Evolutionary conservation across 2,888 invertebrate species (phyloP).

Genomic region (Cabera pusaria): DNA sequence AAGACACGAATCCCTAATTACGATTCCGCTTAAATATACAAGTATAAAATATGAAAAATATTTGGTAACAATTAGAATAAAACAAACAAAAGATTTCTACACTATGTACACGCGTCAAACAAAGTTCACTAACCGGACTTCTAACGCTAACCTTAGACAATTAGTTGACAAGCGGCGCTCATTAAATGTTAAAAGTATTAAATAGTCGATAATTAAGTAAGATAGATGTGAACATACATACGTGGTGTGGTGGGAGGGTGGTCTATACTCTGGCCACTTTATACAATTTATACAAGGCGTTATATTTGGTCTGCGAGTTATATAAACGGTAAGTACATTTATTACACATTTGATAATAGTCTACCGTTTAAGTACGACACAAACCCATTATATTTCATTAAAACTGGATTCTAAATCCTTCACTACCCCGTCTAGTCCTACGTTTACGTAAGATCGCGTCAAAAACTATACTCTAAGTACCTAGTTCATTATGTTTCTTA

Average conservation of each 20-base stretch:
- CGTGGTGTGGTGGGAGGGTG: constrained; percentile 29
- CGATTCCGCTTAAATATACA: constrained; percentile 27
- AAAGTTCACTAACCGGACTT: constrained; percentile 65
- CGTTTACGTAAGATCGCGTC: constrained; percentile 43
- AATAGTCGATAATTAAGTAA: constrained; percentile 26
- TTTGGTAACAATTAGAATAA: constrained; percentile 80
- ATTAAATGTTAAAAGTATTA: constrained; percentile 28
- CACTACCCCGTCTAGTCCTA: not conserved
- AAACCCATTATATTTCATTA: constrained; percentile 2
- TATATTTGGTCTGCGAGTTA: constrained; percentile 25
- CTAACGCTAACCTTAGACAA: constrained; percentile 58
- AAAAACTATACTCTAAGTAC: constrained; percentile 35
- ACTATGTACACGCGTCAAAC: constrained; percentile 35
- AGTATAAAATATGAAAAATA: constrained; percentile 70
- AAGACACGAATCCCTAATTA: constrained; percentile 9
- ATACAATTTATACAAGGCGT: constrained; percentile 23
- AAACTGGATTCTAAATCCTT: constrained; percentile 3
- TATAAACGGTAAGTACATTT: constrained; percentile 15
- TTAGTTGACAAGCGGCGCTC: constrained; percentile 28
- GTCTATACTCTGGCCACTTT: constrained; percentile 32
- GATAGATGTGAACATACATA: constrained; percentile 22
- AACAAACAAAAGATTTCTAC: constrained; percentile 38
- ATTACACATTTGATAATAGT: constrained; percentile 13
- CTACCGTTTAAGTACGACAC: constrained; percentile 7
- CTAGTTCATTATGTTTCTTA: too few species aligned